phyloP scores from a whole-genome alignment of 2,797 vertebrate species.

The Sphenopsis melanotis region DNA sequence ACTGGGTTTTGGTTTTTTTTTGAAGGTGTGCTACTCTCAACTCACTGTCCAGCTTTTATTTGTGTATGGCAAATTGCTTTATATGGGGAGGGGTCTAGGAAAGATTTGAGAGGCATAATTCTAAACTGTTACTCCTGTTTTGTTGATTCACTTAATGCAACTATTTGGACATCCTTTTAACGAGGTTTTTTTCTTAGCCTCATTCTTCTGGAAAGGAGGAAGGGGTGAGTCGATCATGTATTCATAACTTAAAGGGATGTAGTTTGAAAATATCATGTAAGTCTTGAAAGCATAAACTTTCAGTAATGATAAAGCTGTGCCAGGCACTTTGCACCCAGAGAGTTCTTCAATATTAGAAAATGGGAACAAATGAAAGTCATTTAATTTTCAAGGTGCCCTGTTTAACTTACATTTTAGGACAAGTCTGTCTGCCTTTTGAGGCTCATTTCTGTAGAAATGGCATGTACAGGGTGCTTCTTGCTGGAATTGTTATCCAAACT shows the following conservation, averaged over 20 bases:
- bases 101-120: background rate
- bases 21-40: background rate
- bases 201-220: background rate
- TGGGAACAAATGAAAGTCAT: background rate
- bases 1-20: background rate
- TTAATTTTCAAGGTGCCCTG: background rate
- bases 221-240: accelerated
- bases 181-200: background rate
- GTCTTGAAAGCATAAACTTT: background rate
- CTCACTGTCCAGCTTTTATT: background rate
- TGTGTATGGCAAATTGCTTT: background rate
- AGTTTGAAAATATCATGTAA: background rate
- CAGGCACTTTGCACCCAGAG: background rate
- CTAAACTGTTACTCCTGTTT: background rate
- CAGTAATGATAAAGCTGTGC: background rate
- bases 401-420: background rate
- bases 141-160: background rate
- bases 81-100: background rate
- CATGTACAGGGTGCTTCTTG: accelerated
- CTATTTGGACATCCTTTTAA: background rate
- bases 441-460: background rate
- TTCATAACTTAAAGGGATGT: background rate
- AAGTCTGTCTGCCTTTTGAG: background rate
- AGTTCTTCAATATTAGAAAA: background rate
- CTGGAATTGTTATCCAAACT: background rate